A percentile compares a stretch with the other conserved stretches of the same genome.
phyloP scores from a whole-genome alignment of 2,888 invertebrate genomes.

The Lingula anatina region DNA sequence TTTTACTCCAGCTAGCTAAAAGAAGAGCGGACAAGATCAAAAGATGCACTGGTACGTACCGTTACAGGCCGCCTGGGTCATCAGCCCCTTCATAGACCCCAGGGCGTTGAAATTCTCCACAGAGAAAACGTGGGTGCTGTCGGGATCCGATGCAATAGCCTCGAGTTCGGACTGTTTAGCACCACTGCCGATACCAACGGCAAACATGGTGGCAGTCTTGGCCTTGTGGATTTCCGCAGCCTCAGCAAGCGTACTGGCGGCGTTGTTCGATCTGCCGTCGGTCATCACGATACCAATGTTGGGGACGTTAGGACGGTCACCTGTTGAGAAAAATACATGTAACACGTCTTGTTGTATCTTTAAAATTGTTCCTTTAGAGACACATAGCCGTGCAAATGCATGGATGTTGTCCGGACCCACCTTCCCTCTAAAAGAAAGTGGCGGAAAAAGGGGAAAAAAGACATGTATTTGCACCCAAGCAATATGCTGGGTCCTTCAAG shows the following conservation, averaged over 20 bases:
- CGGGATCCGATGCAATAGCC: neutral
- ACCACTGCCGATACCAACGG: neutral
- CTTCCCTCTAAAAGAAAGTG: too few species aligned
- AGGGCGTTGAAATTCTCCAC: neutral
- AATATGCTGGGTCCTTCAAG: too few species aligned
- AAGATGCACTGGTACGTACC: too few species aligned
- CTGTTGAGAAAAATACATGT: too few species aligned
- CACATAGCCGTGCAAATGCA: too few species aligned
- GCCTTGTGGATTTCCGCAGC: neutral
- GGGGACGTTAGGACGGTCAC: neutral
- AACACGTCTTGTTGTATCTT: too few species aligned
- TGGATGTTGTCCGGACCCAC: too few species aligned
- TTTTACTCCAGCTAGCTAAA: too few species aligned
- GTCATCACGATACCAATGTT: neutral
- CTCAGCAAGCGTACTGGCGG: neutral
- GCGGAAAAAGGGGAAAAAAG: too few species aligned
- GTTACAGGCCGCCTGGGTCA: neutral
- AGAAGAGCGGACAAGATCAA: too few species aligned
- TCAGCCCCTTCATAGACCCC: neutral
- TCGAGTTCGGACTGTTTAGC: neutral
- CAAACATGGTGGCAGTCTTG: neutral
- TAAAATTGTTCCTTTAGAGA: too few species aligned
- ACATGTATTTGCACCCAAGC: too few species aligned
- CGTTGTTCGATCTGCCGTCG: neutral
- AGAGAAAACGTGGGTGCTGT: neutral